Evolutionary conservation across 2,113 vertebrate genomes (phyloP).

Genomic region (Suncus etruscus): DNA sequence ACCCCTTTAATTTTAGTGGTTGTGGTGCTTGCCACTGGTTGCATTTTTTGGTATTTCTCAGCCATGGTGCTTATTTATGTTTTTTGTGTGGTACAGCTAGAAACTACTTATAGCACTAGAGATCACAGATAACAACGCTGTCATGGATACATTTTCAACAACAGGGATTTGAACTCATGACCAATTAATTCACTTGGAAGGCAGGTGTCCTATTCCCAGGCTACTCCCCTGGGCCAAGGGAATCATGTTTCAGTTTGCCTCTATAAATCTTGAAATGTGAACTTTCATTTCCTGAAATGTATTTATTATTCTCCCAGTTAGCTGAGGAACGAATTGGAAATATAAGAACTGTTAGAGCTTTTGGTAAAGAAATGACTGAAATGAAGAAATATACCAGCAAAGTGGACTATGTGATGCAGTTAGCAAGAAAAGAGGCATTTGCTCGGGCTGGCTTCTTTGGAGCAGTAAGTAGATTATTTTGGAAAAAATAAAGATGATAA

Average conservation of each 20-base stretch:
- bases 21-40: too few relatives aligned
- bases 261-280: neutral
- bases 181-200: too few relatives aligned
- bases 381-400: constrained; percentile 90
- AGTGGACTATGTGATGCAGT: constrained; percentile 89
- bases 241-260: neutral
- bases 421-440: constrained; percentile 93
- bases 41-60: too few relatives aligned
- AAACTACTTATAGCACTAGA: too few relatives aligned
- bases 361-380: constrained; percentile 95
- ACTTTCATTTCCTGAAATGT: neutral
- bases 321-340: constrained; percentile 98
- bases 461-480: constrained; percentile 88
- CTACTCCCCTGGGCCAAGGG: neutral
- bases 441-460: constrained; percentile 95
- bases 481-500: neutral
- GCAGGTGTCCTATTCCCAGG: too few relatives aligned
- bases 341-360: constrained; percentile 96
- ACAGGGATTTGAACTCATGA: too few relatives aligned
- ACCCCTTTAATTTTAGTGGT: too few relatives aligned
- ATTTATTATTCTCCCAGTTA: constrained; percentile 86
- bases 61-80: too few relatives aligned
- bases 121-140: too few relatives aligned
- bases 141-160: too few relatives aligned
- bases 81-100: too few relatives aligned